Evolutionary conservation across 2,113 vertebrate species (phyloP).

Genomic region (Podarcis cretensis): DNA sequence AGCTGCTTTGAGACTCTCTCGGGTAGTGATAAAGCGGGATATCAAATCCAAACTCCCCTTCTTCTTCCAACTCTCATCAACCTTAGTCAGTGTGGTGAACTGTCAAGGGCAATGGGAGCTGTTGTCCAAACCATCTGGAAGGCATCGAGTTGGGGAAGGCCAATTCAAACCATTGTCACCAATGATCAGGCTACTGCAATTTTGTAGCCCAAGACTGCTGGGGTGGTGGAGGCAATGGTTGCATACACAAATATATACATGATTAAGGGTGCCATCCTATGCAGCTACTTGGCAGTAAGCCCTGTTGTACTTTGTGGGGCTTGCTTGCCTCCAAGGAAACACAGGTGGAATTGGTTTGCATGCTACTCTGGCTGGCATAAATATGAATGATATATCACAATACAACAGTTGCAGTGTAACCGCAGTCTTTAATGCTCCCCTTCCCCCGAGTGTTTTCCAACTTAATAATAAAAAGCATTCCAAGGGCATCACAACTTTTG

Average conservation of each 20-base stretch:
- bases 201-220: background rate
- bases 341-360: background rate
- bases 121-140: too few relatives aligned
- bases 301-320: too few relatives aligned
- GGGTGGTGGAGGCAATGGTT: background rate
- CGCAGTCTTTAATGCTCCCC: conserved; percentile 29
- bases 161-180: too few relatives aligned
- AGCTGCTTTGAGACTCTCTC: too few relatives aligned
- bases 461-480: conserved; percentile 4
- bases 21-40: too few relatives aligned
- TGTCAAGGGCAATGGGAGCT: too few relatives aligned
- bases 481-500: conserved; percentile 30
- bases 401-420: conserved; percentile 10
- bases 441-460: conserved; percentile 16
- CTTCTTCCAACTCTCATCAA: too few relatives aligned
- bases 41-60: too few relatives aligned
- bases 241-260: background rate
- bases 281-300: background rate
- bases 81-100: too few relatives aligned
- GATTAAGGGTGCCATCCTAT: background rate
- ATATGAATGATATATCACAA: background rate
- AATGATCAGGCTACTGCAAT: background rate
- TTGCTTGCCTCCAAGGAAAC: background rate
- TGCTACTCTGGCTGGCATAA: background rate
- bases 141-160: too few relatives aligned